Evolutionary conservation across 2,113 vertebrate genomes (phyloP), one percentile per base, ranked within the genome.

Genomic region (Periophthalmus modestus): DNA sequence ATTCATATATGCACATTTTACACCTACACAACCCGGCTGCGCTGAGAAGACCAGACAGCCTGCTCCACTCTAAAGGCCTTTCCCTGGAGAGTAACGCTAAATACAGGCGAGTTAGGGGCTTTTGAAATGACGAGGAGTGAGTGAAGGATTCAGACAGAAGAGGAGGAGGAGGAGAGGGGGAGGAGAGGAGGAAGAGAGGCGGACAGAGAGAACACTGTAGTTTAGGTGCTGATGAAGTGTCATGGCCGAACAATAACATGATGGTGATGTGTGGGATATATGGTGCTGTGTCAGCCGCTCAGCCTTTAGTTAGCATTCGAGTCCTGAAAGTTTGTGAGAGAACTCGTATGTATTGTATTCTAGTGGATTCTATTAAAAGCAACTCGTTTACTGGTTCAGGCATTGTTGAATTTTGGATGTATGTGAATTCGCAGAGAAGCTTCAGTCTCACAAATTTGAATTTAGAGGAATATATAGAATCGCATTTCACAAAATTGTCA

Each of bases 51-150:
- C 63, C 85, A 88, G 89, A 91, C 81, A 77, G 85, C 85, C 89
- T 84, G 87, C 91, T 91, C 90, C 84, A 89, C 88, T 90, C 91
- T 88, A 89, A 81, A 85, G 81, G 79, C 74, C 80, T 85, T 48
- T 89, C 84, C 82, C 81, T 55, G 66, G 82, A 88, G 84, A 85
- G 69, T 71, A 54, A 76, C 67, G 69, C 75, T 75, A 86, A 88
- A 80, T 84, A 77, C 85, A 69, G 75, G 71, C 19, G 75, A 89
- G 83, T 88, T 87, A 80, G 86, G 88, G 82, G 78, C 54, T 70
- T 70, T 83, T 84, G 78, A 78, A 71, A 71, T 67, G 78, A 74
- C 28, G 77, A 67, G 74, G 66, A 73, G 69, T 84, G 87, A 88
- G 78, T 85, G 84, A 89, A 86, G 80, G 80, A 79, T 85, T 66